phyloP scores from a whole-genome alignment of 1,140 invertebrate genomes.

The Nephila pilipes region DNA sequence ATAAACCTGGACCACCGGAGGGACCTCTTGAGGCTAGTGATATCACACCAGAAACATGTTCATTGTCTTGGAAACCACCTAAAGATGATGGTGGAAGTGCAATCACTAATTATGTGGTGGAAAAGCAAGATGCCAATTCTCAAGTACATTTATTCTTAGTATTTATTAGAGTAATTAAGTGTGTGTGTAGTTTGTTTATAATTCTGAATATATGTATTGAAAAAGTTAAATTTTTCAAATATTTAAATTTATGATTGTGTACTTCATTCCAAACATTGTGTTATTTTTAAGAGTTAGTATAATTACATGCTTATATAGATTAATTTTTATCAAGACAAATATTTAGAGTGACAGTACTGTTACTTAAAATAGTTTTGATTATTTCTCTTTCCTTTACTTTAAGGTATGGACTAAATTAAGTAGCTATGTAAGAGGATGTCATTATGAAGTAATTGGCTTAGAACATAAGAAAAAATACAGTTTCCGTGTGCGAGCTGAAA shows the following conservation, averaged over 20 bases:
- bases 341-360: neutral
- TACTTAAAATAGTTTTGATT: neutral
- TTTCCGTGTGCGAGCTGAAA: constrained; percentile 97
- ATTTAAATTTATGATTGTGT: no score
- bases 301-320: no score
- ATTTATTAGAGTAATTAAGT: neutral
- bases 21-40: constrained; percentile 95
- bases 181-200: no score
- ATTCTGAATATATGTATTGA: neutral
- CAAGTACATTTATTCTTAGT: constrained; percentile 86
- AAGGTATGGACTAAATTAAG: constrained; percentile 92
- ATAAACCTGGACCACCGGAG: constrained; percentile 94
- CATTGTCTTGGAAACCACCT: constrained; percentile 95
- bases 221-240: neutral
- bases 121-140: constrained; percentile 94
- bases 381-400: neutral
- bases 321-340: no score
- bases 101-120: constrained; percentile 98
- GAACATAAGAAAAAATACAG: constrained; percentile 96
- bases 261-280: no score
- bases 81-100: constrained; percentile 96
- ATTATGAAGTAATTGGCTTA: constrained; percentile 96
- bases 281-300: no score
- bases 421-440: constrained; percentile 95
- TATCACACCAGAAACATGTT: constrained; percentile 94